Percentiles rank a stretch among this genome's conserved stretches.
phyloP scores from a whole-genome alignment of 1,140 invertebrate genomes.

The Copidosoma floridanum region DNA sequence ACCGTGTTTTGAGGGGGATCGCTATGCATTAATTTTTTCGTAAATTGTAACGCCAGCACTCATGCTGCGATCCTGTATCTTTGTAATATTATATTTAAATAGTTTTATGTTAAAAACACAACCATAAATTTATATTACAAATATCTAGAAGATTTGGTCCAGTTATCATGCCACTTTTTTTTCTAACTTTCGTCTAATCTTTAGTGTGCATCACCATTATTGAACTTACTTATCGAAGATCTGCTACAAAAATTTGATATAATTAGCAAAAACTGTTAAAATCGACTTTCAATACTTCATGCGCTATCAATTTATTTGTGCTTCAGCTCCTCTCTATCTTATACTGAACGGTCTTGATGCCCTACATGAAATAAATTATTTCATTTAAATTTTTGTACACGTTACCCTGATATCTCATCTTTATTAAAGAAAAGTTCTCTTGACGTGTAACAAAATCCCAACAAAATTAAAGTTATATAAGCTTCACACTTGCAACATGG shows the following conservation, averaged over 20 bases:
- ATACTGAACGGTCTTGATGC: conserved; percentile 96
- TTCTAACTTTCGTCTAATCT: conserved; percentile 80
- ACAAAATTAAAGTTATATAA: not conserved
- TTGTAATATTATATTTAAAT: conserved; percentile 73
- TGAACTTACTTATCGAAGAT: conserved; percentile 86
- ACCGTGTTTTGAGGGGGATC: conserved; percentile 81
- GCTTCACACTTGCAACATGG: conserved; percentile 62
- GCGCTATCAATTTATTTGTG: conserved; percentile 86
- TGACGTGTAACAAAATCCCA: no score
- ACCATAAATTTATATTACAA: conserved; percentile 82
- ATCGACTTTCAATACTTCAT: no score
- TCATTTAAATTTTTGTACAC: conserved; percentile 92
- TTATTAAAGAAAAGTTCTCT: conserved; percentile 62
- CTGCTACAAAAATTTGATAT: no score
- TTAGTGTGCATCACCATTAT: conserved; percentile 81
- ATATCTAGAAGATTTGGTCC: conserved; percentile 74
- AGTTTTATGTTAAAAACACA: conserved; percentile 94
- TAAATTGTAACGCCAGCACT: conserved; percentile 90
- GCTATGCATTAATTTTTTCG: conserved; percentile 66
- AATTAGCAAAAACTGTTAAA: no score
- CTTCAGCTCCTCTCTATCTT: conserved; percentile 91
- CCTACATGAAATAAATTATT: conserved; percentile 93
- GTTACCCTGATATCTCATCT: conserved; percentile 98
- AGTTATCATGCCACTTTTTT: conserved; percentile 79
- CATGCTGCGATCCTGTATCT: conserved; percentile 84